Percentiles rank a stretch among this genome's conserved stretches.
phyloP scores from a whole-genome alignment of 2,888 invertebrate genomes.

The Melipona bicolor region DNA sequence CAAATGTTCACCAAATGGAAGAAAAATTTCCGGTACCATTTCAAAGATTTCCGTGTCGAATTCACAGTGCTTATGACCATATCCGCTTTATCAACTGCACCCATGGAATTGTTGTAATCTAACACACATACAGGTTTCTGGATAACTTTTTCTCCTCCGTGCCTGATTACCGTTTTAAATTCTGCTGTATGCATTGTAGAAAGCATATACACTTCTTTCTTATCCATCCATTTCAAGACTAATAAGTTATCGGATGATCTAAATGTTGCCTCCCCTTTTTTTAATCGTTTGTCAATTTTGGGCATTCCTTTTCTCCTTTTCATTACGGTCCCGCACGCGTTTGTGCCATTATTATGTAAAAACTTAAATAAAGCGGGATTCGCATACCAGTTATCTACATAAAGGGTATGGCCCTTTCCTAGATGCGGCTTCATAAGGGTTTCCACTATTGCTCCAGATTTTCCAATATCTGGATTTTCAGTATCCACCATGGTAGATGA shows the following conservation, averaged over 20 bases:
- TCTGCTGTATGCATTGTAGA: neutral
- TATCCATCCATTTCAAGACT: slow-evolving; percentile 9
- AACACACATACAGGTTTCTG: neutral
- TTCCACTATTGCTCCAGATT: no score
- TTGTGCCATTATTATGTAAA: neutral
- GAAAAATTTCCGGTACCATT: no score
- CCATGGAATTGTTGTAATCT: neutral
- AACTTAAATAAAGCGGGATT: no score
- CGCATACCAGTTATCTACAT: no score
- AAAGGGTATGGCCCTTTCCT: no score
- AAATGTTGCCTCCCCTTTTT: slow-evolving; percentile 8
- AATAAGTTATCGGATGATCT: neutral
- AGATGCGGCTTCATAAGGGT: no score
- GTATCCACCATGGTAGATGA: no score
- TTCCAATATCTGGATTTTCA: no score
- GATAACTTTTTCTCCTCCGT: neutral
- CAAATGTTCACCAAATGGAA: no score
- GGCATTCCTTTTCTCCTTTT: slow-evolving; percentile 32
- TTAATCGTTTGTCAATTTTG: slow-evolving; percentile 12
- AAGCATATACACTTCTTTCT: slow-evolving; percentile 11
- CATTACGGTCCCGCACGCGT: slow-evolving; percentile 23
- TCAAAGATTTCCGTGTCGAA: no score
- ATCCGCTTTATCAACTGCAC: neutral
- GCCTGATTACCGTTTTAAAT: neutral
- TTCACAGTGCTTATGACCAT: neutral